Conservation (phyloP, 2,888 invertebrate genomes). For the Amorpha juglandis region DNA sequence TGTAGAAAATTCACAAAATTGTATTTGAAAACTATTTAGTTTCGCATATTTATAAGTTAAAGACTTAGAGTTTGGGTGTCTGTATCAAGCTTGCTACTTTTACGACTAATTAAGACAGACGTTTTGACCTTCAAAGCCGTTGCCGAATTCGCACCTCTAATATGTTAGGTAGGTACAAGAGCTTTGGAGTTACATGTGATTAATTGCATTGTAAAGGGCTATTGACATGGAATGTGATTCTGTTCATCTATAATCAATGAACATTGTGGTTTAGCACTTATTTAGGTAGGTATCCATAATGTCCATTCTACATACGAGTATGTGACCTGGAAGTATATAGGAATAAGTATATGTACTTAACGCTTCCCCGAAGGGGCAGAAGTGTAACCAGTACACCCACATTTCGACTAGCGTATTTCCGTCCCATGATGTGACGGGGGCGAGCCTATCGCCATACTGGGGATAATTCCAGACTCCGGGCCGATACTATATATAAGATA, state of each 20-base stretch:
- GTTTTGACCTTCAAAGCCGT: neutral
- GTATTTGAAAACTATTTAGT: no score
- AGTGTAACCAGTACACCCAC: no score
- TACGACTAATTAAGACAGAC: neutral
- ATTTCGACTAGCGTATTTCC: no score
- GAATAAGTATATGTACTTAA: no score
- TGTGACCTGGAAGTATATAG: neutral
- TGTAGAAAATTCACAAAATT: no score
- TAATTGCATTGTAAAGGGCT: conserved; percentile 9
- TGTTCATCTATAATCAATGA: neutral
- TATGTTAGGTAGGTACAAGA: neutral
- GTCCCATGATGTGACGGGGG: no score
- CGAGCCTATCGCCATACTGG: no score
- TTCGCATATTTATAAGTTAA: no score
- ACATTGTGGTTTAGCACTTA: neutral
- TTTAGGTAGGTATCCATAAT: neutral
- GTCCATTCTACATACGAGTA: no score
- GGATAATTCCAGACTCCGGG: no score
- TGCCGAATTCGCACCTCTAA: neutral
- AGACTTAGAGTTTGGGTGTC: neutral
- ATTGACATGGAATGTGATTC: neutral
- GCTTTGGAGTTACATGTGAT: conserved; percentile 5
- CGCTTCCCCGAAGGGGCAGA: no score
- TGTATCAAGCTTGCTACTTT: neutral
- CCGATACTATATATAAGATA: no score